Evolutionary conservation across 2,888 invertebrate genomes (phyloP), one percentile per base, ranked within the genome.

Genomic region (Leucoma salicis): DNA sequence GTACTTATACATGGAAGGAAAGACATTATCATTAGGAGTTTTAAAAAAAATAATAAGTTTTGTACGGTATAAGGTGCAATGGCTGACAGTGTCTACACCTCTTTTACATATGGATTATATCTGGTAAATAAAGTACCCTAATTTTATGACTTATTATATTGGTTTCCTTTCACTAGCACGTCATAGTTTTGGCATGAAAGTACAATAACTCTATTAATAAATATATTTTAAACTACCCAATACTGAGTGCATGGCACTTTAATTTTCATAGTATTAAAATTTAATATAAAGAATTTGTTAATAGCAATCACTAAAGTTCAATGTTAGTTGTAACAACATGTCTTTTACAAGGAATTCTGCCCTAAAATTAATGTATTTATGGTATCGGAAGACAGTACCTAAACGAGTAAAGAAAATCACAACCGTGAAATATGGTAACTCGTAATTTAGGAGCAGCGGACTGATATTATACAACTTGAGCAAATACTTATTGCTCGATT

Each of bases 321-420:
- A 48, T 49, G 51, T 67, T 65, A 70, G 69, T 73, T 73, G 70
- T 75, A 73, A 70, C 70, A 78, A 80, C 74, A 84, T 89, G 88
- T 89, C 88, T 89, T 88, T 89, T 89, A 66, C 57, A 74, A 84
- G 83, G 82, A 87, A 86, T 86, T 83, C 77, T 81, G 83, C 78
- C 82, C 78, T 81, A 78, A 81, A 81, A 80, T 74, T 70, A 72
- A 74, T 70, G 69, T 68, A 72, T 64, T 69, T 60, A 59, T 62
- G 66, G 59, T 65, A 68, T 76, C 77, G 85, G 86, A 86, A 85
- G 86, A 87, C 86, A 63, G 75, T 64, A n/a, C n/a, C n/a, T n/a
- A 75, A 70, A 71, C 58, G 63, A 76, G 73, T 77, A 70, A 70
- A 68, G 66, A 60, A 73, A 73, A 74, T 88, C 87, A 87, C 87